Evolutionary conservation across 2,888 invertebrate genomes (phyloP), one percentile per base, ranked within the genome.

Genomic region (Orchestes rusci): DNA sequence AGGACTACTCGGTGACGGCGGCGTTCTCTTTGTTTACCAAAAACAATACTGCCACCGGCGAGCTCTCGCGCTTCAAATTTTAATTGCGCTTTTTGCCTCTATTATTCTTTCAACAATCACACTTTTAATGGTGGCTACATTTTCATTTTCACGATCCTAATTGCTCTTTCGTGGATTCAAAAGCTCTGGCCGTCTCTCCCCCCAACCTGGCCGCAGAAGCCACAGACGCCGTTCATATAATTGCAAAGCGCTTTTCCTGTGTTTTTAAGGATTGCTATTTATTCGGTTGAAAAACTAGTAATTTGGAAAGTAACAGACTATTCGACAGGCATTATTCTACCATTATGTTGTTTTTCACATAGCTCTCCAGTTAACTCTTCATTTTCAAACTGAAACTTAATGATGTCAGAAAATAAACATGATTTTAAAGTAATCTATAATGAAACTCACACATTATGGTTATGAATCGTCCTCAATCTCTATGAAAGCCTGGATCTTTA

Each of bases 11-110:
- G 30, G 41, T 34, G 43, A 34, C 33, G 39, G 15, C 29, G 20
- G 23, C 16, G 39, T n/a, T n/a, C n/a, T 39, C 17, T 30, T 47
- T 47, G 43, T 47, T 45, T 43, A 5, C 16, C 23, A 10, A 34
- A 43, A 47, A 47, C 47, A 47, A 47, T 39, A 37, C 19, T 23
- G 19, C 20, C 34, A 28, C 17, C 32, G 42, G 42, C 29, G 20
- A 16, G n/a, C 29, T 32, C 32, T 36, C 35, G 28, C 35, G 17
- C 42, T 36, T 42, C 42, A 57, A 59, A 51, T 59, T 59, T 58
- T 59, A 59, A 59, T 59, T 59, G 59, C 59, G 53, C 59, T 59
- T 59, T 59, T 59, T 54, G 51, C 56, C 49, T 46, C 44, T 50
- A 55, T 58, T 59, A 54, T 58, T 44, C 38, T 50, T 50, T 56